These are phyloP conservation scores for Brienomyrus longianalis DNA, from an alignment of 2,113 vertebrate species.

Conservation along the genomic window DNA sequence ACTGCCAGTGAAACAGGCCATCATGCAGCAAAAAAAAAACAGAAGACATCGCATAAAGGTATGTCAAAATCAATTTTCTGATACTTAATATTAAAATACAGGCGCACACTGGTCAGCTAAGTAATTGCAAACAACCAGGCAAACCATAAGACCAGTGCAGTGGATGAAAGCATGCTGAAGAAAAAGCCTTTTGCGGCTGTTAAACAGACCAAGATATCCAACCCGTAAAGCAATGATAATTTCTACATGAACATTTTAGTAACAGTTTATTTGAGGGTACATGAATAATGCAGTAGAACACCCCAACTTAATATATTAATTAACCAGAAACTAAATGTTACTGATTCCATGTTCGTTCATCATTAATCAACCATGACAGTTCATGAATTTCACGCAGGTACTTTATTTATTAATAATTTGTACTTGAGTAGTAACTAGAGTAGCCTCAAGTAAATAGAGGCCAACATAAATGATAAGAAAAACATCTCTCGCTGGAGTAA, in stretches of 20 bases:
- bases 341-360: not conserved
- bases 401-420: not conserved
- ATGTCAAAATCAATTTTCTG: not conserved
- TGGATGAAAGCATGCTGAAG: not conserved
- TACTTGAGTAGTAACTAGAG: not conserved
- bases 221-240: not conserved
- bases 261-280: not conserved
- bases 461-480: not conserved
- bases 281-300: not conserved
- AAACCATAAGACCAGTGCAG: not conserved
- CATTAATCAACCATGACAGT: not conserved
- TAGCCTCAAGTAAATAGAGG: not conserved
- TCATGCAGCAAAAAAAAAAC: not conserved
- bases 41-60: not conserved
- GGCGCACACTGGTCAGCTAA: not conserved
- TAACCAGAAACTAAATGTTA: not conserved
- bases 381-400: not conserved
- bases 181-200: not conserved
- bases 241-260: not conserved
- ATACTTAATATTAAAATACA: not conserved
- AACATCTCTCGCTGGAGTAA: not conserved
- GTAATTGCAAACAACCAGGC: not conserved
- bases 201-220: not conserved
- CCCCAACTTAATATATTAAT: not conserved
- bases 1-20: not conserved